These are phyloP conservation scores for Lepidurus packardi DNA, from an alignment of 1,140 invertebrate genomes.

Conservation along the genomic window DNA sequence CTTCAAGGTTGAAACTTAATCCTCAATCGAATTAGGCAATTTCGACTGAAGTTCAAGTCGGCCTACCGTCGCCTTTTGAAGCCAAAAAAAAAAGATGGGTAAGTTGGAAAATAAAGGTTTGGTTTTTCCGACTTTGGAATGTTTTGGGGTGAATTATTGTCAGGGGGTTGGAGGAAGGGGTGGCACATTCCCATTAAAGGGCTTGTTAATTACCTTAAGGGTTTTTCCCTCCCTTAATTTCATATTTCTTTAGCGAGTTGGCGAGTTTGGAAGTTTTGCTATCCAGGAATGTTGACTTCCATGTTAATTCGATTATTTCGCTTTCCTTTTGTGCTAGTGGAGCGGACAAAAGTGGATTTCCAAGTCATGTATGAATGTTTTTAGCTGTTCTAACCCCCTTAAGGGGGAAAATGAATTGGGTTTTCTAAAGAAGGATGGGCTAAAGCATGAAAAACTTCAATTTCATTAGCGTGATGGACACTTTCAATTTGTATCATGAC, in stretches of 20 bases:
- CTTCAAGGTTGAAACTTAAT: no score
- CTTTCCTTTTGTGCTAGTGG: neutral
- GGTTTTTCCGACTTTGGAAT: neutral
- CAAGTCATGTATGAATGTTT: neutral
- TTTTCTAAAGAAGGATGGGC: neutral
- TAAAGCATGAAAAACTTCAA: conserved; percentile 25
- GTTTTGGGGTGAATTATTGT: neutral
- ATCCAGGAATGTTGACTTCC: neutral
- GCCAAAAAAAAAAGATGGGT: no score
- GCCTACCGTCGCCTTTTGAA: no score
- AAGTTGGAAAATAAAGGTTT: no score
- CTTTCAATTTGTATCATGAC: conserved; percentile 36
- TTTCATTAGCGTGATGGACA: conserved; percentile 36
- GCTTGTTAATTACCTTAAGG: conserved; percentile 14
- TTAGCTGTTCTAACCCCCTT: neutral
- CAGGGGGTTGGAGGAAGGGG: neutral
- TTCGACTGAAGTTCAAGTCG: no score
- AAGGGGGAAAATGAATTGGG: neutral
- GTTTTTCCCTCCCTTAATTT: neutral
- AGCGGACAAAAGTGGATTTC: neutral
- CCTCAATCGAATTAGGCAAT: no score
- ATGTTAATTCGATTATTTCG: neutral
- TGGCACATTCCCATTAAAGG: conserved; percentile 5
- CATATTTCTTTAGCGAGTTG: neutral
- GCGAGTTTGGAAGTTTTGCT: neutral